Evolutionary conservation across 2,888 invertebrate genomes (phyloP).

Genomic region (Pecten maximus): DNA sequence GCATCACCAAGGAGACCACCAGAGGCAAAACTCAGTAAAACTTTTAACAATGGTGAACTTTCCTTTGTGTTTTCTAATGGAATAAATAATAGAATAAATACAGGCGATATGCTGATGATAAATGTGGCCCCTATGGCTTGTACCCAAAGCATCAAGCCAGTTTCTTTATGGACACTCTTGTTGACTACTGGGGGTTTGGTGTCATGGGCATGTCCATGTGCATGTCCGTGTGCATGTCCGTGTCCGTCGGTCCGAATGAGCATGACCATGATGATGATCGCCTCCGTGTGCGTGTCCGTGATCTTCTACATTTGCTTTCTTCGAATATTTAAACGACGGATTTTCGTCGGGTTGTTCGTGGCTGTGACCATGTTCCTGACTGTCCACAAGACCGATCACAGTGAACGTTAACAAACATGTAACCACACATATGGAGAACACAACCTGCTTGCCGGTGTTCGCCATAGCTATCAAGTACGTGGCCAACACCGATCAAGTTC

Average conservation of each 20-base stretch:
- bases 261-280: constrained; percentile 58
- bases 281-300: constrained; percentile 53
- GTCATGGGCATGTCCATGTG: constrained; percentile 63
- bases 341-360: constrained; percentile 83
- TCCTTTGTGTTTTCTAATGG: constrained; percentile 89
- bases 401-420: neutral
- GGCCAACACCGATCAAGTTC: neutral
- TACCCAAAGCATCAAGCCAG: constrained; percentile 86
- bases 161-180: constrained; percentile 60
- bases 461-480: neutral
- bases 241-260: constrained; percentile 58
- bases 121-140: constrained; percentile 95
- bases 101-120: constrained; percentile 96
- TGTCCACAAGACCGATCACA: constrained; percentile 43
- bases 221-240: constrained; percentile 63
- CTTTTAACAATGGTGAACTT: constrained; percentile 91
- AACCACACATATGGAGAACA: neutral
- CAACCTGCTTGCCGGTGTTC: neutral
- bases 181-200: constrained; percentile 40
- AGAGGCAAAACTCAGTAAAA: constrained; percentile 84
- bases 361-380: constrained; percentile 52
- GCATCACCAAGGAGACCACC: constrained; percentile 97
- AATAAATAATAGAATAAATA: constrained; percentile 94
- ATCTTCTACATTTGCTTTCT: constrained; percentile 86
- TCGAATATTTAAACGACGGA: constrained; percentile 92